These are phyloP conservation scores for Osmerus mordax DNA, from an alignment of 2,113 vertebrate genomes.

Conservation along the genomic window DNA sequence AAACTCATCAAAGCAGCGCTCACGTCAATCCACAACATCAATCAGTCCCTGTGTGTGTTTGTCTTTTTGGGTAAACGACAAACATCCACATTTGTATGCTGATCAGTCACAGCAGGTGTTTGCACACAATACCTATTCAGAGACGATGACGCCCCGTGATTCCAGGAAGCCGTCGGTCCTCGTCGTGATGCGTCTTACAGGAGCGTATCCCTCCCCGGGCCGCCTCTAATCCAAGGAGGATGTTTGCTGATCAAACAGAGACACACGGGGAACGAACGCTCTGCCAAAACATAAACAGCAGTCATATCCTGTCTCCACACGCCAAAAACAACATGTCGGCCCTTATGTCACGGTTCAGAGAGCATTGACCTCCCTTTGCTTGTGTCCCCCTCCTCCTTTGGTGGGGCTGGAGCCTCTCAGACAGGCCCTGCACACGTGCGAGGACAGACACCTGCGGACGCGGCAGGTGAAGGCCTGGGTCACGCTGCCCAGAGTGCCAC, in stretches of 20 bases:
- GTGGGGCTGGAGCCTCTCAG: constrained; percentile 22
- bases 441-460: constrained; percentile 38
- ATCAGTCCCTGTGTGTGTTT: too few species aligned
- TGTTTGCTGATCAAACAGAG: constrained; percentile 38
- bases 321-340: constrained; percentile 40
- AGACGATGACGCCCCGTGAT: not conserved
- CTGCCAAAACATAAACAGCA: constrained; percentile 40
- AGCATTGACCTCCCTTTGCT: constrained; percentile 53
- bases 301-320: constrained; percentile 46
- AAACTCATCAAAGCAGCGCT: too few species aligned
- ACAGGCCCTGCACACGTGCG: constrained; percentile 3
- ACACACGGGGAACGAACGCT: not conserved
- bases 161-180: not conserved
- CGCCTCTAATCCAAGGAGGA: constrained; percentile 27
- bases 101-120: constrained; percentile 6
- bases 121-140: not conserved
- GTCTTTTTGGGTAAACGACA: not conserved
- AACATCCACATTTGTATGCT: not conserved
- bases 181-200: not conserved
- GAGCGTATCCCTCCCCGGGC: not conserved
- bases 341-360: constrained; percentile 44
- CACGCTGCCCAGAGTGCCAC: constrained; percentile 58
- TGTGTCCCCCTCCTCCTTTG: constrained; percentile 51
- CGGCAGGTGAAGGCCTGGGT: constrained; percentile 30
- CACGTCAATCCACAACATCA: too few species aligned